Conservation (phyloP, 1,140 invertebrate species). For the Micrasema minimum region DNA sequence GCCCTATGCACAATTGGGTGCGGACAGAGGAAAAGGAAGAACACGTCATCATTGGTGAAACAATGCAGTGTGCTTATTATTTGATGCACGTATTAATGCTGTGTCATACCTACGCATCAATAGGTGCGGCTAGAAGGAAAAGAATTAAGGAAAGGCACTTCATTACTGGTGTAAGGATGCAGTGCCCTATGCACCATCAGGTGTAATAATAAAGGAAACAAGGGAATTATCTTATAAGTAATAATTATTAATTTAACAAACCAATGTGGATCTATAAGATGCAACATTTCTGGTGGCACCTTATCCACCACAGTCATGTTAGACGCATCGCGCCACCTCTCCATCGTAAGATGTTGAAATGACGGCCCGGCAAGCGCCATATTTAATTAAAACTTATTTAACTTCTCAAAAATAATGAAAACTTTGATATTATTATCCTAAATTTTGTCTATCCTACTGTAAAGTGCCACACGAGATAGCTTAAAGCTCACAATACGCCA, state of each 20-base stretch:
- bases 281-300: conserved; percentile 71
- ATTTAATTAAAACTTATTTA: neutral
- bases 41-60: no score
- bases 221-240: neutral
- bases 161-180: neutral
- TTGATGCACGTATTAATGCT: no score
- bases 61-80: no score
- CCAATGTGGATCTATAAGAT: conserved; percentile 75
- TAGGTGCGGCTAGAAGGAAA: neutral
- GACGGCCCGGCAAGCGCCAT: neutral
- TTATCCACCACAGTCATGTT: conserved; percentile 76
- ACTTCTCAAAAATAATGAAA: neutral
- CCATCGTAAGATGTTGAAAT: neutral
- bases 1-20: no score
- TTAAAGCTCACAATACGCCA: conserved; percentile 33
- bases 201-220: neutral
- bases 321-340: conserved; percentile 57
- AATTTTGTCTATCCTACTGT: neutral
- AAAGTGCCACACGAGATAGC: conserved; percentile 33
- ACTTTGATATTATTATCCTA: neutral
- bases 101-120: no score
- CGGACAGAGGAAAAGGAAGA: no score
- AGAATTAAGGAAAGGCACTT: neutral
- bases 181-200: neutral
- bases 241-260: neutral